These are phyloP conservation scores for Cenopis cana DNA, from an alignment of 2,888 invertebrate species.

Conservation along the genomic window DNA sequence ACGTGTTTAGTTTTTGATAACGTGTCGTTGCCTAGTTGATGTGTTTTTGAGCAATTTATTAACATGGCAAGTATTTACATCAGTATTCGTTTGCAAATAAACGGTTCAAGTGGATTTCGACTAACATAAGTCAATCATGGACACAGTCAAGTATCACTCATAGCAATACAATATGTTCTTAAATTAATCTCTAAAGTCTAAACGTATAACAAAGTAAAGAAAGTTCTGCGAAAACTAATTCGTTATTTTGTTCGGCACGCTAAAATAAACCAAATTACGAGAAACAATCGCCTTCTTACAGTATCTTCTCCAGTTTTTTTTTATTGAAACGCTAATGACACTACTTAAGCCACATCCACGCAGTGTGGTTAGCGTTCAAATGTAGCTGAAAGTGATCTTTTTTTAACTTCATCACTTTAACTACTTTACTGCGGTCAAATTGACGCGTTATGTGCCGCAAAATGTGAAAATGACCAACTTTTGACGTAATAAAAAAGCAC, in stretches of 20 bases:
- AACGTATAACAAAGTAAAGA: too few relatives aligned
- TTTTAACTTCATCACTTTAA: background rate
- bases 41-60: background rate
- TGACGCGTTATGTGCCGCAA: background rate
- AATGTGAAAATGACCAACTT: background rate
- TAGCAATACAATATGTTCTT: too few relatives aligned
- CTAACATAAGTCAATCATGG: too few relatives aligned
- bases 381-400: background rate
- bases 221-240: too few relatives aligned
- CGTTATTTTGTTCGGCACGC: background rate
- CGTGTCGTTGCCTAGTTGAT: background rate
- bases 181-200: too few relatives aligned
- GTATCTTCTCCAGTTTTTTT: too few relatives aligned
- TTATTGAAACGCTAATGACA: background rate
- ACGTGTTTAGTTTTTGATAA: constrained; percentile 38
- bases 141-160: too few relatives aligned
- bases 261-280: background rate
- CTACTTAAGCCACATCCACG: background rate
- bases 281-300: background rate
- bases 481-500: background rate
- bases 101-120: background rate
- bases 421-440: background rate
- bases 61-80: background rate
- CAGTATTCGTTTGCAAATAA: constrained; percentile 8
- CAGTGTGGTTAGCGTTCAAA: background rate